Base-by-base conservation (phyloP, 2,888 invertebrate species). In the Drosophila antonietae region DNA sequence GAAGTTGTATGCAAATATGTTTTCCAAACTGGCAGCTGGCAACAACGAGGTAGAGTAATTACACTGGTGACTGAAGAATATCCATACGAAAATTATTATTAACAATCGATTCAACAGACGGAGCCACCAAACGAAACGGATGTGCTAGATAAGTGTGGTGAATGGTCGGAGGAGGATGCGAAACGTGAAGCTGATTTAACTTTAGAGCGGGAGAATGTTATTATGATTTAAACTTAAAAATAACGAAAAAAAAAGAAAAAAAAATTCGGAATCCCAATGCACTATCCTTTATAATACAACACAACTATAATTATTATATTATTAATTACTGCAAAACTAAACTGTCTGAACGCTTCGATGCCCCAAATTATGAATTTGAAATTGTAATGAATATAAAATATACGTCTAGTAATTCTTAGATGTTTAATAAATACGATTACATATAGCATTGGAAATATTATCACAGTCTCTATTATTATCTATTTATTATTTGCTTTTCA, bases 1-100 rank as follows among this genome's bases (percentile, higher is more conserved):
- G 93, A 95, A 96, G 91, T 94, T 97, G 41, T 99, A 98, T 93
- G 96, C 96, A 15, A 98, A 97, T 93, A 98, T 99, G 97, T 99
- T 99, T 93, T 96, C 97, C 84, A 98, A 97, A 93, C 96, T 98
- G 93, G 97, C 97, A 6, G 95, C 95, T 81, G 95, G 95, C 92
- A 97, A 97, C 93, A 94, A 94, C 91, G 95, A 96, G 95, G 96
- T 86, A 88, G 15, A 55, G 52, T 43, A 31, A 44, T 23, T 10
- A 2, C 2, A 2, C 3, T 31, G 18, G 1, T 3, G 14, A 14
- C 15, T 28, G 23, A 37, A 14, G 37, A 9, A 18, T 18, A 8
- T 20, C 2, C 23, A 7, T 2, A 47, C 18, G n/a, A n/a, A 41
- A 41, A 41, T 15, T 41, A n/a, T 39, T 28, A 12, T 47, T 14